Evolutionary conservation across 2,113 vertebrate species (phyloP).

Genomic region (Dipodomys ordii): DNA sequence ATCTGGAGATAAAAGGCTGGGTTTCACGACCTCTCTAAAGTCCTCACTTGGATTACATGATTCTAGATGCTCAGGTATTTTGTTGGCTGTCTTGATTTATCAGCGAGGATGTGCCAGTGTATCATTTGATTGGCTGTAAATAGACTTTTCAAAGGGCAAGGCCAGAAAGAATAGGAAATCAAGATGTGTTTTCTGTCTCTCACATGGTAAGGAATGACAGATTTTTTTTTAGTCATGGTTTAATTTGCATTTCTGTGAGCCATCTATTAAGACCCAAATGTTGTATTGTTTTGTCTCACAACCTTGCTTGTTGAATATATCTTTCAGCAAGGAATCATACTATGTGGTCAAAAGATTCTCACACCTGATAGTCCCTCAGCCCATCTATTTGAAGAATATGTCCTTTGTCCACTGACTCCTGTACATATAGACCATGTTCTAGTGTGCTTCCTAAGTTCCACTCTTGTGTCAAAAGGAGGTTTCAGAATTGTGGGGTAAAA

Average conservation of each 20-base stretch:
- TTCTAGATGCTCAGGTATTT: background rate
- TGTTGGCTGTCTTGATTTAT: background rate
- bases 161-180: background rate
- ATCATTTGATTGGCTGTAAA: background rate
- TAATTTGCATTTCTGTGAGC: background rate
- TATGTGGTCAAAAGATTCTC: background rate
- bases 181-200: background rate
- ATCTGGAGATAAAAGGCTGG: background rate
- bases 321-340: background rate
- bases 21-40: background rate
- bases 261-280: background rate
- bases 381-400: background rate
- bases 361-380: background rate
- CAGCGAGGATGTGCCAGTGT: background rate
- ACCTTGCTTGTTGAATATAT: background rate
- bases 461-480: background rate
- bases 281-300: background rate
- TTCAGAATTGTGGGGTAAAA: background rate
- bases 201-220: background rate
- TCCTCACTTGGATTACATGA: background rate
- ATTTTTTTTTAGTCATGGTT: background rate
- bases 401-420: background rate
- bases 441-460: background rate
- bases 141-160: background rate
- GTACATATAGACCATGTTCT: rapidly evolving